These are phyloP conservation scores for Erythrolamprus reginae DNA, from an alignment of 2,113 vertebrate genomes.

Conservation along the genomic window DNA sequence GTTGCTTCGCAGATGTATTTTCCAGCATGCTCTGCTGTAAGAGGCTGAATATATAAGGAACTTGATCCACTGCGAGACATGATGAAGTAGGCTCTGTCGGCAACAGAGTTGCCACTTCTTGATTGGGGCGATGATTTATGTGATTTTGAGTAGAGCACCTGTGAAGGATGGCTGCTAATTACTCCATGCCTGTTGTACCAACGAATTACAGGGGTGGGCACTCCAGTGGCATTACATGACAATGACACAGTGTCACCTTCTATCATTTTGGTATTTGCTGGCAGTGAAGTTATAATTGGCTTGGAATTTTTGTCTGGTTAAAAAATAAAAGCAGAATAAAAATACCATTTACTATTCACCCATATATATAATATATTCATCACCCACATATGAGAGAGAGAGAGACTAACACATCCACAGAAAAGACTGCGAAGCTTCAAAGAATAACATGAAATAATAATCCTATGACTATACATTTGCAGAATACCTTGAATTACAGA, in stretches of 20 bases:
- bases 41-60: conserved; percentile 61
- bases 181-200: conserved; percentile 69
- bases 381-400: no score
- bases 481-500: neutral
- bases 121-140: conserved; percentile 35
- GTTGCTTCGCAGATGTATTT: conserved; percentile 63
- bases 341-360: neutral
- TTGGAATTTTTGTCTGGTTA: conserved; percentile 49
- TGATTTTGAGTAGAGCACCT: conserved; percentile 52
- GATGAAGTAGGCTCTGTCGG: conserved; percentile 39
- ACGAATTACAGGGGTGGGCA: conserved; percentile 59
- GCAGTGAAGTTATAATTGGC: conserved; percentile 63
- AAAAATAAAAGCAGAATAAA: conserved; percentile 7
- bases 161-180: conserved; percentile 53
- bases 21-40: conserved; percentile 44
- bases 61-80: conserved; percentile 60
- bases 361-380: no score
- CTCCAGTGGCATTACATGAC: conserved; percentile 70
- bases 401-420: neutral
- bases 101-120: neutral
- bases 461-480: neutral
- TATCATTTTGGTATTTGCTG: conserved; percentile 48
- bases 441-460: neutral
- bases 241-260: conserved; percentile 60
- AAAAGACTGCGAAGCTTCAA: neutral